Percentiles rank a stretch among this genome's conserved stretches.
These are phyloP conservation scores for Cottoperca gobio DNA, from an alignment of 2,797 vertebrate species.

Conservation along the genomic window DNA sequence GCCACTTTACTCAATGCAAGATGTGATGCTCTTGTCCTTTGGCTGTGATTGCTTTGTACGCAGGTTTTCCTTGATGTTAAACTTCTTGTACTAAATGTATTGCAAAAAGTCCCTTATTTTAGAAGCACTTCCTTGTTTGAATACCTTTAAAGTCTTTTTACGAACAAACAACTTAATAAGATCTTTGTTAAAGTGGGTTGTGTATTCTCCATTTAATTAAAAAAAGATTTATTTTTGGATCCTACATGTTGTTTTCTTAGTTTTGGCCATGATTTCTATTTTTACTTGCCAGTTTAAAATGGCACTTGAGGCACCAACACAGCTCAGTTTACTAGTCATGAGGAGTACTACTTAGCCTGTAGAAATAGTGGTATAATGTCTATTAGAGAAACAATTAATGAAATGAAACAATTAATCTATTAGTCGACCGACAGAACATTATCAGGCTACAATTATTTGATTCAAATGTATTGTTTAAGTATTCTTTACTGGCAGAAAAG, in stretches of 20 bases:
- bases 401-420: background rate
- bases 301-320: no score
- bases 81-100: background rate
- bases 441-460: no score
- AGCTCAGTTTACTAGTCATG: background rate
- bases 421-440: background rate
- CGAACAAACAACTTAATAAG: background rate
- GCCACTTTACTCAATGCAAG: conserved; percentile 53
- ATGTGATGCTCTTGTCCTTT: conserved; percentile 4
- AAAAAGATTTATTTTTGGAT: background rate
- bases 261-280: background rate
- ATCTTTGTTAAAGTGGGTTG: no score
- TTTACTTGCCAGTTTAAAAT: background rate
- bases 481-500: no score
- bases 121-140: background rate
- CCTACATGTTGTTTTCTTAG: background rate
- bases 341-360: no score
- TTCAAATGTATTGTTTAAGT: no score
- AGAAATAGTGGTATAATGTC: no score
- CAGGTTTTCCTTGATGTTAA: background rate
- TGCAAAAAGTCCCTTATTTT: background rate
- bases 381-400: no score
- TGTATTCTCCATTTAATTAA: background rate
- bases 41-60: background rate
- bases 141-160: background rate